Evolutionary conservation across 2,888 invertebrate species (phyloP), one percentile per base, ranked within the genome.

Genomic region (Lasioglossum figueresi): DNA sequence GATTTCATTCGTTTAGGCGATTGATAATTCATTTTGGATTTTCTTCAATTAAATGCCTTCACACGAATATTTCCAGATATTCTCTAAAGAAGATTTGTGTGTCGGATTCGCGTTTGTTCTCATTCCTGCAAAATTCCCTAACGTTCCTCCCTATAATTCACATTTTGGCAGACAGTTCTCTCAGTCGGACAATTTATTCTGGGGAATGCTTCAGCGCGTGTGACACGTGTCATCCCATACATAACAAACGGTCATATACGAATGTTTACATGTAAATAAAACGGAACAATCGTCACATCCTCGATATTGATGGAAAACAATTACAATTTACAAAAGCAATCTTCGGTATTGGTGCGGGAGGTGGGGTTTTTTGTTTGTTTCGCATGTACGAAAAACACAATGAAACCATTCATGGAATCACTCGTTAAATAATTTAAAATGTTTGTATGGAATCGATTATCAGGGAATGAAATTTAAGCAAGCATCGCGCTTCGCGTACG

Each of bases 151-250:
- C 31, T 34, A 66, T 66, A 66, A 66, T 66, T 66, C 66, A 66
- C 34, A 66, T 66, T 66, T 66, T 66, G 66, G 31, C 66, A 76
- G 68, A 37, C 52, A 76, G 45, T 40, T 66, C 40, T 66, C 48
- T 74, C 52, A 52, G 48, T 52, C n/a, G 43, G 12, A 45, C 52
- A 79, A 79, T 79, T 75, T 79, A 75, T 79, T 66, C 40, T 3
- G 31, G 23, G 48, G 40, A 52, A 76, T 66, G 43, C 66, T 52
- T 80, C 80, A 37, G 12, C 68, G 68, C 40, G 73, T 52, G 43
- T 37, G 77, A 70, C 45, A 70, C n/a, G 68, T 52, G 43, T 70
- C 78, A 70, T 45, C 52, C 43, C 52, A 40, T 45, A 56, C 23
- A 70, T 77, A 43, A 77, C 40, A 70, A 31, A 56, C n/a, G 19